Percentiles rank a stretch among this genome's conserved stretches.
Evolutionary conservation across 2,113 vertebrate genomes (phyloP).

Genomic region (Bujurquina vittata): DNA sequence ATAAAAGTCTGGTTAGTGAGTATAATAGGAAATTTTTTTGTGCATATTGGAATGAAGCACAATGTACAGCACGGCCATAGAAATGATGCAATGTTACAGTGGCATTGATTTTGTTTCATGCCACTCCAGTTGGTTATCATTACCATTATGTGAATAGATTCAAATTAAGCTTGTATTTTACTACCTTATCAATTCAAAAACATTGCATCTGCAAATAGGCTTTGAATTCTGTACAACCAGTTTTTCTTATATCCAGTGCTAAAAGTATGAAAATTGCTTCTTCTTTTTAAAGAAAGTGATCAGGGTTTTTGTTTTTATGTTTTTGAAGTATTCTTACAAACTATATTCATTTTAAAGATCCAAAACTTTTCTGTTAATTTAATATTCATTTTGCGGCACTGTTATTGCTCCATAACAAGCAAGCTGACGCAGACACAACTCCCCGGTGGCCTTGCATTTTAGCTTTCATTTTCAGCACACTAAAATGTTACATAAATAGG

Average conservation of each 20-base stretch:
- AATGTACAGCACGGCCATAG: neutral
- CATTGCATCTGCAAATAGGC: too few species aligned
- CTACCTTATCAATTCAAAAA: too few species aligned
- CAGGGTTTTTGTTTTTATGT: neutral
- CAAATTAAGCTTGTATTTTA: neutral
- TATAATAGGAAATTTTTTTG: neutral
- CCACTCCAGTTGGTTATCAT: neutral
- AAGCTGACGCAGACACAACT: slow-evolving; percentile 61
- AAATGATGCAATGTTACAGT: neutral
- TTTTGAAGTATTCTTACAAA: neutral
- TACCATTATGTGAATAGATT: neutral
- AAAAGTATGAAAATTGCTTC: neutral
- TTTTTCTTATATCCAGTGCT: neutral
- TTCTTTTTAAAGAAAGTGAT: too few species aligned
- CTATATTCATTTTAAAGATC: neutral
- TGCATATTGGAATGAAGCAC: neutral
- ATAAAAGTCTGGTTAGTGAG: neutral
- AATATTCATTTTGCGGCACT: slow-evolving; percentile 1
- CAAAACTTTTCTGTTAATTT: neutral
- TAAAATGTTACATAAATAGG: slow-evolving; percentile 26
- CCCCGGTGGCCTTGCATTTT: slow-evolving; percentile 33
- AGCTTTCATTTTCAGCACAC: neutral
- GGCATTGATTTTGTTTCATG: neutral
- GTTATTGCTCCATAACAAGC: neutral
- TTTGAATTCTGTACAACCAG: too few species aligned